Evolutionary conservation across 1,140 invertebrate species (phyloP).

Genomic region (Brachionus asplanchnoidis): DNA sequence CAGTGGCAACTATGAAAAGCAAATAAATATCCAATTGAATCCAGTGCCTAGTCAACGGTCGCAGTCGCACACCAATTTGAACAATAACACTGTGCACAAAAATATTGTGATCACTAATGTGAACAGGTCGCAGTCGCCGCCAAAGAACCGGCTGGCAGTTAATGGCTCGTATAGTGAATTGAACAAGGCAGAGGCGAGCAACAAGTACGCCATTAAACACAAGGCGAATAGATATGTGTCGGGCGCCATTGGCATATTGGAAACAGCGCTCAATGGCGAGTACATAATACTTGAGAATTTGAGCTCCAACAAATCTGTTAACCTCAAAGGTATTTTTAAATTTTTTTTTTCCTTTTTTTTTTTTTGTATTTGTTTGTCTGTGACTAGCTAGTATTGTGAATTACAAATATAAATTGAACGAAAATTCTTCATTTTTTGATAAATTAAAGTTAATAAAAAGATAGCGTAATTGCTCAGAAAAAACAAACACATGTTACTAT

Average conservation of each 20-base stretch:
- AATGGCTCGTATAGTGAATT: not conserved
- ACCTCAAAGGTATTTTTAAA: not conserved
- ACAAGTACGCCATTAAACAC: conserved; percentile 41
- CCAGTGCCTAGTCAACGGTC: conserved; percentile 23
- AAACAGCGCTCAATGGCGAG: conserved; percentile 24
- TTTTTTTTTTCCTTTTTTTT: too few species aligned
- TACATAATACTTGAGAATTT: conserved; percentile 36
- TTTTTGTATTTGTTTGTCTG: too few species aligned
- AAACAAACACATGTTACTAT: too few species aligned
- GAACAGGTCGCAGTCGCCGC: conserved; percentile 16
- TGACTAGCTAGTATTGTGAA: too few species aligned
- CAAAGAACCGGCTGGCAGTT: not conserved
- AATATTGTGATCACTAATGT: conserved; percentile 26
- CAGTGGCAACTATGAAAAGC: conserved; percentile 27
- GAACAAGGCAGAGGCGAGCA: not conserved
- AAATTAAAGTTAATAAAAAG: too few species aligned
- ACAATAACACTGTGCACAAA: conserved; percentile 7
- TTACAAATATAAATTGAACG: too few species aligned
- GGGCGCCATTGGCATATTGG: conserved; percentile 14
- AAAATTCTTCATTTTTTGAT: too few species aligned
- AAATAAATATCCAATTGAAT: conserved; percentile 40
- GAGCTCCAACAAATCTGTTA: conserved; percentile 33
- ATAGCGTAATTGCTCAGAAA: too few species aligned
- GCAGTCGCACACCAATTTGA: conserved; percentile 1
- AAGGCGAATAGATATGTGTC: conserved; percentile 35